Evolutionary conservation across 2,797 vertebrate species (phyloP).

Genomic region (Sebastes reedi): DNA sequence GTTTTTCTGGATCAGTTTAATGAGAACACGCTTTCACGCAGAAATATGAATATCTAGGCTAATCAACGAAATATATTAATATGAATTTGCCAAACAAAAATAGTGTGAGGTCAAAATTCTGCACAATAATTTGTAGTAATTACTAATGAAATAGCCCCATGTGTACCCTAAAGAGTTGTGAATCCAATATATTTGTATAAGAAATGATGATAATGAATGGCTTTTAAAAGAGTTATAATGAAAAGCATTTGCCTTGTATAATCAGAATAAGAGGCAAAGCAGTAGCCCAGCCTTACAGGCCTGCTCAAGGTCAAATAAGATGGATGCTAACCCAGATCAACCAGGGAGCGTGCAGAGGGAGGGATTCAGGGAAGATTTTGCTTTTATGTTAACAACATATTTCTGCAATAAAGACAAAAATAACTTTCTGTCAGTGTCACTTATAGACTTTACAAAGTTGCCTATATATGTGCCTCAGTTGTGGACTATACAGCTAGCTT

Average conservation of each 20-base stretch:
- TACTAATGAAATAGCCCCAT: background rate
- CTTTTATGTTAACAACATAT: background rate
- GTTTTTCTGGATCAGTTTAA: conserved; percentile 47
- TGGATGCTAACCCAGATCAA: conserved; percentile 49
- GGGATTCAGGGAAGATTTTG: background rate
- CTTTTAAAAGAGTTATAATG: background rate
- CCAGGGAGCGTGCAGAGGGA: background rate
- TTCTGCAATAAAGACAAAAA: background rate
- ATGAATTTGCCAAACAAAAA: background rate
- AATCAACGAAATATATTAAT: background rate
- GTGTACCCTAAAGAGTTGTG: background rate
- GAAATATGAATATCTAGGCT: conserved; percentile 13
- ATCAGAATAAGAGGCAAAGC: background rate
- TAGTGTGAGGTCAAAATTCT: background rate
- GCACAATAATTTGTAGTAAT: background rate
- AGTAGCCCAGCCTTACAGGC: background rate
- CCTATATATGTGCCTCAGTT: background rate
- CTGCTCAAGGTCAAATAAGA: conserved; percentile 65
- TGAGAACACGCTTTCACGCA: background rate
- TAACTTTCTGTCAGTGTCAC: background rate
- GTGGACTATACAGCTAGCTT: background rate
- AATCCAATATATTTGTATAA: background rate
- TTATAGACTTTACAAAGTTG: background rate
- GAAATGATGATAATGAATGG: background rate
- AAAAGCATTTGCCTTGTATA: background rate